Conservation (phyloP, 2,888 invertebrate species). For the Xestia c-nigrum region DNA sequence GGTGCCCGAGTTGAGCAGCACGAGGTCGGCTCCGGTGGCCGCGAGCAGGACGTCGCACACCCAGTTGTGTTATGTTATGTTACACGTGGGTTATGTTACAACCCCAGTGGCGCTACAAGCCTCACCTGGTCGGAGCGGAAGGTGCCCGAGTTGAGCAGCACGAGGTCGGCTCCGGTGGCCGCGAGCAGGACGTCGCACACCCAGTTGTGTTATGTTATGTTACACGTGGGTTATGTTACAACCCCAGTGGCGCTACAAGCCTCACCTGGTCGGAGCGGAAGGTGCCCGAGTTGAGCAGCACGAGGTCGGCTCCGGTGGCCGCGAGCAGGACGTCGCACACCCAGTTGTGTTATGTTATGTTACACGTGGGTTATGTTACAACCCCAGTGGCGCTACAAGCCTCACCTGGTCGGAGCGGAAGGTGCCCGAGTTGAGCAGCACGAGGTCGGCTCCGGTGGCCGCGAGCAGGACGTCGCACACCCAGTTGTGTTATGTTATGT, state of each 20-base stretch:
- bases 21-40: conserved; percentile 78
- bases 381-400: not conserved
- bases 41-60: not conserved
- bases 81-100: not conserved
- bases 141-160: conserved; percentile 95
- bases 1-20: conserved; percentile 93
- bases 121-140: conserved; percentile 93
- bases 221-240: conserved; percentile 90
- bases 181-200: too few species aligned
- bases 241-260: not conserved
- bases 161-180: too few species aligned
- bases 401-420: conserved; percentile 93
- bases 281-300: conserved; percentile 95
- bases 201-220: too few species aligned
- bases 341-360: not conserved
- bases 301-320: conserved; percentile 78
- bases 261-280: conserved; percentile 75
- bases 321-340: not conserved
- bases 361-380: not conserved
- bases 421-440: conserved; percentile 95
- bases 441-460: too few species aligned
- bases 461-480: too few species aligned
- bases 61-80: not conserved
- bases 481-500: too few species aligned
- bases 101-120: conserved; percentile 89